Evolutionary conservation across 2,888 invertebrate species (phyloP), one percentile per base, ranked within the genome.

Genomic region (Ditula angustiorana): DNA sequence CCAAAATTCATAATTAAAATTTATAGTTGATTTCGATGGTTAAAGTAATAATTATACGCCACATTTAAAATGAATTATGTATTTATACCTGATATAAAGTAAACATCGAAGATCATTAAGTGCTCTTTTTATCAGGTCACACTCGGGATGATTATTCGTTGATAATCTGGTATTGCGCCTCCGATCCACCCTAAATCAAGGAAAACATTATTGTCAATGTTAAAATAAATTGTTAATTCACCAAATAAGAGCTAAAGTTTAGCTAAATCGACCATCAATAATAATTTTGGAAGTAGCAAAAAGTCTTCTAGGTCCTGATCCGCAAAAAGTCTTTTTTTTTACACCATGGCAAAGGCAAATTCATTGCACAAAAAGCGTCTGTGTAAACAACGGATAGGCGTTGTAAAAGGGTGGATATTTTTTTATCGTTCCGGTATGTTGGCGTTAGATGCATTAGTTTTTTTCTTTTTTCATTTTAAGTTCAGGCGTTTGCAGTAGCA

Each of bases 151-250:
- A 74, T 79, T 72, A 72, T 76, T 76, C 74, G 80, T 60, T 73
- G 79, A 76, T 75, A 81, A 75, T 77, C 83, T 82, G 85, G 87
- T 85, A 88, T 90, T 90, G 90, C 90, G 90, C 89, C 90, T 73
- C 82, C 89, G 88, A 81, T 86, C 88, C 89, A 81, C 83, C 90
- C 90, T 91, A 88, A 75, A 85, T 83, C 71, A 84, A 88, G 74
- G 68, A 81, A 82, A 81, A 76, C n/a, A n/a, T 69, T 67, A 49
- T 2, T 8, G 19, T 50, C 13, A 30, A n/a, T n/a, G n/a, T n/a
- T n/a, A n/a, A n/a, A n/a, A n/a, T n/a, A n/a, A n/a, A n/a, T n/a
- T n/a, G n/a, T n/a, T n/a, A 30, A 37, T 33, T 33, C n/a, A 33
- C 11, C 13, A 1, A 16, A 16, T 37, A 16, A 16, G n/a, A 13